phyloP scores from a whole-genome alignment of 2,113 vertebrate genomes.

The Phasianus colchicus region DNA sequence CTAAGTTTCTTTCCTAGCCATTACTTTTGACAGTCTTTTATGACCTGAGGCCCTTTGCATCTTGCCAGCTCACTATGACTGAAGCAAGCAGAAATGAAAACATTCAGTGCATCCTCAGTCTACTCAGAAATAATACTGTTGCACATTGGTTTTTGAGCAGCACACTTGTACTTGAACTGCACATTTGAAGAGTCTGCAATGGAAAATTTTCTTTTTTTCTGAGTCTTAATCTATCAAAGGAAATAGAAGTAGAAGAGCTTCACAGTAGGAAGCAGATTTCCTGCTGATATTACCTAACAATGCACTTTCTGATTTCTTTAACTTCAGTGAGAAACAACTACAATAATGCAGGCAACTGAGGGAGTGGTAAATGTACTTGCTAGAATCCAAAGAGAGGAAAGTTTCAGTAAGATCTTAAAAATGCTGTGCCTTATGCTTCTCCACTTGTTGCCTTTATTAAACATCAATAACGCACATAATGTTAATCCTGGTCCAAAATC shows the following conservation, averaged over 20 bases:
- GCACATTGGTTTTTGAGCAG: not conserved
- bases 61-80: not conserved
- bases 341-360: not conserved
- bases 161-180: not conserved
- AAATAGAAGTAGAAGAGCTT: not conserved
- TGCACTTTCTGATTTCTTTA: not conserved
- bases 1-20: not conserved
- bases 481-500: not conserved
- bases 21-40: not conserved
- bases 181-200: not conserved
- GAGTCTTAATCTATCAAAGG: not conserved
- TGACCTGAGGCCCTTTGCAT: not conserved
- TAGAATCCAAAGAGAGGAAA: not conserved
- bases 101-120: not conserved
- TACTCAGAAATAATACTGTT: not conserved
- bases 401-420: not conserved
- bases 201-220: not conserved
- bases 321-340: not conserved
- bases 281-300: slow-evolving; percentile 3
- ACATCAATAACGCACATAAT: not conserved
- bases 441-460: fast-evolving
- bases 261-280: slow-evolving; percentile 16
- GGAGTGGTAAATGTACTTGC: not conserved
- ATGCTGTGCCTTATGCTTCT: not conserved
- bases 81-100: not conserved